Base-by-base conservation (phyloP, 2,888 invertebrate genomes). In the Amblyjoppa proteus region DNA sequence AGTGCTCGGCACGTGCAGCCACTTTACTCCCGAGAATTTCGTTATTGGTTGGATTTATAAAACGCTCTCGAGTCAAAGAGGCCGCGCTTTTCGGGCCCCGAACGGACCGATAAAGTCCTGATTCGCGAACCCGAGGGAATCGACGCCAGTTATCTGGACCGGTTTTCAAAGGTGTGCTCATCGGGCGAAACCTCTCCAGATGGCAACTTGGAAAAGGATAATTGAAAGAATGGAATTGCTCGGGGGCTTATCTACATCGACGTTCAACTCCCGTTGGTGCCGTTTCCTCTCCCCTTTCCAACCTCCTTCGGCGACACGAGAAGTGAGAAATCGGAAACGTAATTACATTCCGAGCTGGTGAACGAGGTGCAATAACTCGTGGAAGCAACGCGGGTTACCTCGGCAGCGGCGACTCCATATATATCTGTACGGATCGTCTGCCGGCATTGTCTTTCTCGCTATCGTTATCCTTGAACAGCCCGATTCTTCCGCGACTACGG, bases 311-410 rank as follows among this genome's bases (percentile, higher is more conserved):
- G 20, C 80, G 76, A 71, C 61, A 69, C 58, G 73, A 69, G 83
- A 85, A 76, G 76, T 68, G 82, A 83, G 82, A 83, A 85, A 83
- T 80, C 79, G 83, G 85, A 80, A 80, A 82, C 76, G 85, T 79
- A 85, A 85, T 85, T 85, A 83, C 82, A 80, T 85, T 85, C 83
- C 85, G 68, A 75, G 80, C 68, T 79, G 70, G 51, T 79, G 75
- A 83, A 80, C 75, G 85, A 80, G 79, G 74, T 41, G 82, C 79
- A 73, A 83, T 82, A 82, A 83, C 80, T 85, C 81, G 28, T 68
- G 56, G 69, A 75, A 58, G 73, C 56, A 74, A 34, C 41, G 71
- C 58, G 61, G 78, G 49, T 16, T 69, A 28, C 56, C 28, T 71
- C 49, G 61, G 70, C 64, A 66, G 56, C 41, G 51, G 28, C 25